Conservation (phyloP, 2,888 invertebrate genomes). For the Dendrolimus pini region DNA sequence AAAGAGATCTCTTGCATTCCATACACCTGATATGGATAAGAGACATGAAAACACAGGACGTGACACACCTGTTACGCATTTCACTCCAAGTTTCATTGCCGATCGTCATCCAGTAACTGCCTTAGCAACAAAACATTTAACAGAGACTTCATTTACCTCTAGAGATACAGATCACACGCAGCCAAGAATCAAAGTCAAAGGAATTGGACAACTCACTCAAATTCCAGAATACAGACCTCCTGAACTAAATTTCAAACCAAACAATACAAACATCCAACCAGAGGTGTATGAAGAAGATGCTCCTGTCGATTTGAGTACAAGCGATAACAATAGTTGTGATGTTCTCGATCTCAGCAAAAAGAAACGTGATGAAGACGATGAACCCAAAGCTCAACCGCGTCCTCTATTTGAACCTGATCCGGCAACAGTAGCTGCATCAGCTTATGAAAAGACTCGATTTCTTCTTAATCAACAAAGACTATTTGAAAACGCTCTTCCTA, state of each 20-base stretch:
- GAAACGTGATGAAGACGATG: constrained; percentile 62
- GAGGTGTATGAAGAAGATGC: constrained; percentile 68
- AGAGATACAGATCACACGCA: constrained; percentile 53
- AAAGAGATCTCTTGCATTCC: constrained; percentile 74
- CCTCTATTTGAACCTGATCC: constrained; percentile 60
- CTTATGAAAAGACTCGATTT: constrained; percentile 75
- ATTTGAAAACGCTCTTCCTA: constrained; percentile 76
- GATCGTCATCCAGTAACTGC: constrained; percentile 63
- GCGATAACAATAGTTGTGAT: constrained; percentile 73
- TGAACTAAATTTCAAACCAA: constrained; percentile 46
- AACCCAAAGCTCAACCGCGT: constrained; percentile 55
- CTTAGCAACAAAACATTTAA: constrained; percentile 47
- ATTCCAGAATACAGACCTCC: constrained; percentile 67
- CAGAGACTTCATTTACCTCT: constrained; percentile 49
- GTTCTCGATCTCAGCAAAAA: constrained; percentile 91
- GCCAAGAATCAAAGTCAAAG: constrained; percentile 79
- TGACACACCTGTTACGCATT: constrained; percentile 61
- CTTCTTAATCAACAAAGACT: constrained; percentile 81
- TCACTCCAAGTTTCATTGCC: constrained; percentile 58
- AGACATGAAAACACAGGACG: constrained; percentile 55
- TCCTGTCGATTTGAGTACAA: constrained; percentile 84
- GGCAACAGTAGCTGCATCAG: constrained; percentile 49
- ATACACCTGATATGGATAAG: constrained; percentile 69
- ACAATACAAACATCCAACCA: constrained; percentile 47
- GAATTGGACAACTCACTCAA: constrained; percentile 78